Evolutionary conservation across 1,140 invertebrate species (phyloP).

Genomic region (Habropoda laboriosa): DNA sequence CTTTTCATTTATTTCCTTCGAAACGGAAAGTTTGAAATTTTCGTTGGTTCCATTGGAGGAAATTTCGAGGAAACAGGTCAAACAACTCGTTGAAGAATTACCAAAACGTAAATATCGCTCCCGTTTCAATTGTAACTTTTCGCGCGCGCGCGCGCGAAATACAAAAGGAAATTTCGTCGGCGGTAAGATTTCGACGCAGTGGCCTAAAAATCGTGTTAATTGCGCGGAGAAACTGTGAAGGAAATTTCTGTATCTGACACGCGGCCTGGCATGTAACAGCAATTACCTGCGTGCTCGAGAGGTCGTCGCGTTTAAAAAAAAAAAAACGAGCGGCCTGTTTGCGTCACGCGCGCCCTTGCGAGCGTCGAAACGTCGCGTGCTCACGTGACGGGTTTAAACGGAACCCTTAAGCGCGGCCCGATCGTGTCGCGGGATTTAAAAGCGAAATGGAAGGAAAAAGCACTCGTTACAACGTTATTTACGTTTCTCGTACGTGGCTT

Average conservation of each 20-base stretch:
- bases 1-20: no score
- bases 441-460: neutral
- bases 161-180: neutral
- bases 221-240: neutral
- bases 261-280: neutral
- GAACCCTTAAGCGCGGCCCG: constrained; percentile 27
- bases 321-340: constrained; percentile 14
- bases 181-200: neutral
- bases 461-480: neutral
- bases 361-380: constrained; percentile 45
- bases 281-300: constrained; percentile 44
- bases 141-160: no score
- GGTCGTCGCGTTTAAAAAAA: constrained; percentile 28
- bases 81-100: no score
- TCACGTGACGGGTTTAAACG: constrained; percentile 30
- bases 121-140: neutral
- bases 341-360: constrained; percentile 44
- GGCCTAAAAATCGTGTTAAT: constrained; percentile 1
- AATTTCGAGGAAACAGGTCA: neutral
- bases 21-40: no score
- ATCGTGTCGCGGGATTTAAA: constrained; percentile 21
- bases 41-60: neutral
- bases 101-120: neutral
- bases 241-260: neutral
- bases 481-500: neutral